Evolutionary conservation across 2,113 vertebrate genomes (phyloP), one percentile per base, ranked within the genome.

Genomic region (Bungarus multicinctus): DNA sequence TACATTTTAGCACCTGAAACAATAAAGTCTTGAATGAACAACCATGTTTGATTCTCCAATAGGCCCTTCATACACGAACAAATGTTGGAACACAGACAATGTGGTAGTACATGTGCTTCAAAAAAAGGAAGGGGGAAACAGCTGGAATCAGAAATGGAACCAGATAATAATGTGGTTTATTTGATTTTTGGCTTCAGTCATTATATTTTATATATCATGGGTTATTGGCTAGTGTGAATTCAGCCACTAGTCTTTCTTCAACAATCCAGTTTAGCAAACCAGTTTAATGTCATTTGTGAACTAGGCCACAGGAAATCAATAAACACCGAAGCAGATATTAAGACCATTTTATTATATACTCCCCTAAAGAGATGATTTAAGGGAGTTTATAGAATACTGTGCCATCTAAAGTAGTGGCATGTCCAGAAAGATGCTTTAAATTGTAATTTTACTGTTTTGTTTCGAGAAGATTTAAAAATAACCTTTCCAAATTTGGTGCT

Each of bases 1-100:
- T 95, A 95, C 96, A 95, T 96, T 93, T 93, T 96, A 96, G 94
- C 89, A n/a, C 94, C 95, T 90, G 69, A 94, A 86, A 92, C 60
- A 94, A 96, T 94, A 97, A 96, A 87, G 55, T 34, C 18, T 74
- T 16, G 60, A 34, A 92, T 25, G 43, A 4, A 39, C 86, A 53
- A 39, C 47, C 30, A 60, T 91, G 43, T 87, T 64, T 43, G 86
- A 69, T 27, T 54, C 58, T 43, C 50, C 18, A 54, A 54, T 34
- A 64, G 30, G 54, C 7, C 27, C n/a, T 47, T 43, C 54, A 58
- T 34, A 45, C 47, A 25, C 57, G 88, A 69, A 23, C 6, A 45
- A 74, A 6, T 20, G 11, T 25, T 88, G 27, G 34, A 58, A n/a
- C 11, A 30, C 45, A 57, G 58, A 12, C 58, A 25, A 23, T 30